Percentiles rank a stretch among this genome's conserved stretches.
Conservation (phyloP, 2,888 invertebrate species). For the Cryptocephalus moraei region DNA sequence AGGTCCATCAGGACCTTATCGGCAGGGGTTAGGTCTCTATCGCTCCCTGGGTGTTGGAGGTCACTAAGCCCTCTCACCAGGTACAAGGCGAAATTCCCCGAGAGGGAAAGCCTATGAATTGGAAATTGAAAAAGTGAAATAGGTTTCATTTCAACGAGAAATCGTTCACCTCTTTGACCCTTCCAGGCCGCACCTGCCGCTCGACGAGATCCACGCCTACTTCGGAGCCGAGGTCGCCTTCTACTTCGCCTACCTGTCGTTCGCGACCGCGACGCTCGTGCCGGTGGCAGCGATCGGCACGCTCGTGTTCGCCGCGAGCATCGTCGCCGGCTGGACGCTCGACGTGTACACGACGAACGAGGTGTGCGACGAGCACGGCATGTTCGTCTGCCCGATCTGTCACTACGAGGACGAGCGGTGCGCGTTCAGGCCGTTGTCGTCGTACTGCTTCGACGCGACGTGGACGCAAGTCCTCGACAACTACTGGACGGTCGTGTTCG, state of each 20-base stretch:
- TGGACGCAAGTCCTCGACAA: conserved; percentile 35
- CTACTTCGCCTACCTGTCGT: conserved; percentile 48
- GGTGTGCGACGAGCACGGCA: conserved; percentile 23
- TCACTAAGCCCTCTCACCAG: no score
- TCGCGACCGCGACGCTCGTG: conserved; percentile 43
- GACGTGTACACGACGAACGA: conserved; percentile 12
- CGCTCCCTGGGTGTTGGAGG: no score
- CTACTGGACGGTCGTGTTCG: conserved; percentile 22
- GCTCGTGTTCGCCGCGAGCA: conserved; percentile 5
- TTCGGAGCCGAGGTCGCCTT: conserved; percentile 46
- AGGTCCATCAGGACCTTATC: no score
- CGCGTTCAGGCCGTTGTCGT: conserved; percentile 40
- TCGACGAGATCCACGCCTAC: conserved; percentile 46
- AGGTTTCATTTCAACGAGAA: no score
- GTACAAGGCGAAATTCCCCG: no score
- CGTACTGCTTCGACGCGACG: conserved; percentile 43
- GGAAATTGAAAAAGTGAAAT: no score
- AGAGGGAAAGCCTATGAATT: no score
- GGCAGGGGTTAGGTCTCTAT: no score
- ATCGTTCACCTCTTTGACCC: no score
- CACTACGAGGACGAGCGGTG: conserved; percentile 35
- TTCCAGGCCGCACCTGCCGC: conserved; percentile 38
- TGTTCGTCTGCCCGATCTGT: conserved; percentile 50
- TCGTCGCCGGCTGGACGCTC: neutral
- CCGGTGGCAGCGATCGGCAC: conserved; percentile 38